These are phyloP conservation scores for Parasteatoda lunata DNA, from an alignment of 2,888 invertebrate genomes.

Conservation along the genomic window DNA sequence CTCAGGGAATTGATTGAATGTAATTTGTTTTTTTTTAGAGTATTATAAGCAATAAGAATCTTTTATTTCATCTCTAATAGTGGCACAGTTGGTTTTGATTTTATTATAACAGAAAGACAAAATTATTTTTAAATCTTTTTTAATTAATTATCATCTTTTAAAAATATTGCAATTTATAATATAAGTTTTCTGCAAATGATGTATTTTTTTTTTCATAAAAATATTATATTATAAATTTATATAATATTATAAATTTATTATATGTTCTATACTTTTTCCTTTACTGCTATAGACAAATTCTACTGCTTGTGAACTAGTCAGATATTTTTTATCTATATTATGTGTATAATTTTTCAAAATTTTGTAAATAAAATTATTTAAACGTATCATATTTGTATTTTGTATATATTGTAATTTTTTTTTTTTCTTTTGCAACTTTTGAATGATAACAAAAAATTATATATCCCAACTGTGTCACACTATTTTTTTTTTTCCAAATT, in stretches of 20 bases:
- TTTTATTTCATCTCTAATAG: background rate
- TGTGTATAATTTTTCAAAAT: background rate
- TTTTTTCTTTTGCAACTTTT: background rate
- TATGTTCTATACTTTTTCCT: too few relatives aligned
- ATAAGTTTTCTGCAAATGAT: too few relatives aligned
- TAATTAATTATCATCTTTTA: too few relatives aligned
- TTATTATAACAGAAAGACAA: background rate
- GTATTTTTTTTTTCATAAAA: too few relatives aligned
- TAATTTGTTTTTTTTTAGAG: conserved; percentile 22
- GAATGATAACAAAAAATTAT: background rate
- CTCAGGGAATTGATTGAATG: conserved; percentile 66
- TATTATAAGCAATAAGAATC: background rate
- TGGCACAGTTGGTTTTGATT: background rate
- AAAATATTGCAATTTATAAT: too few relatives aligned
- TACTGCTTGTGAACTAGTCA: background rate
- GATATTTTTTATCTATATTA: background rate
- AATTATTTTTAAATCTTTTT: background rate
- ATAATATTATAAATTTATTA: too few relatives aligned
- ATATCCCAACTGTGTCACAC: background rate
- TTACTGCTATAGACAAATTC: too few relatives aligned
- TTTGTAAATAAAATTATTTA: background rate
- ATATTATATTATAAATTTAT: too few relatives aligned
- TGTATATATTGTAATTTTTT: background rate
- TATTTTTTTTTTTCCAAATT: too few relatives aligned
- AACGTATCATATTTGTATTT: background rate